Evolutionary conservation across 2,888 invertebrate genomes (phyloP).

Genomic region (Charanyca ferruginea): DNA sequence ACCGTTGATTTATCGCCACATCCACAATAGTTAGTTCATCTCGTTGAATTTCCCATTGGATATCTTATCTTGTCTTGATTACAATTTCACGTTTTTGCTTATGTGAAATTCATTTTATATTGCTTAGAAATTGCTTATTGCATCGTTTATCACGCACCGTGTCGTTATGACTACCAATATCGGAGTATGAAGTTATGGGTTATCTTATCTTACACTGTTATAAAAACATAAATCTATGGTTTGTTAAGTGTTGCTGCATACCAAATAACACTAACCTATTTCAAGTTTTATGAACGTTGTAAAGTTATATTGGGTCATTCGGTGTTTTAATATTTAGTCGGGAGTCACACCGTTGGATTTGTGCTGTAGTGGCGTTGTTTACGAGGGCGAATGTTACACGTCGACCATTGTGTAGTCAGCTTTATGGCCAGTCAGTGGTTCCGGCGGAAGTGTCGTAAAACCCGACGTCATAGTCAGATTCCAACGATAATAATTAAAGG

Average conservation of each 20-base stretch:
- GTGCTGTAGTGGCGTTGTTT: slow-evolving; percentile 79
- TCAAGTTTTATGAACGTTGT: slow-evolving; percentile 74
- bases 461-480: slow-evolving; percentile 83
- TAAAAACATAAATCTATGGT: slow-evolving; percentile 66
- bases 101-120: slow-evolving; percentile 59
- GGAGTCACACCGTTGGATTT: slow-evolving; percentile 76
- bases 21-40: slow-evolving; percentile 64
- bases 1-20: slow-evolving; percentile 68
- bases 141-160: slow-evolving; percentile 45
- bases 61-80: slow-evolving; percentile 62
- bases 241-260: slow-evolving; percentile 66
- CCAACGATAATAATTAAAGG: slow-evolving; percentile 86
- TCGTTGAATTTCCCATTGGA: slow-evolving; percentile 67
- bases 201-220: slow-evolving; percentile 54
- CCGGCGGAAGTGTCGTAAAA: slow-evolving; percentile 88
- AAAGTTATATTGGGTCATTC: slow-evolving; percentile 78
- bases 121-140: slow-evolving; percentile 56
- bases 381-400: slow-evolving; percentile 79
- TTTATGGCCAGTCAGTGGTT: slow-evolving; percentile 81
- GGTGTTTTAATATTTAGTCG: slow-evolving; percentile 76
- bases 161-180: slow-evolving; percentile 46
- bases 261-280: slow-evolving; percentile 69
- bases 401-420: slow-evolving; percentile 76
- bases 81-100: slow-evolving; percentile 67
- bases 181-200: slow-evolving; percentile 36